Evolutionary conservation across 2,888 invertebrate species (phyloP).

Genomic region (Trypoxylon attenuatum): DNA sequence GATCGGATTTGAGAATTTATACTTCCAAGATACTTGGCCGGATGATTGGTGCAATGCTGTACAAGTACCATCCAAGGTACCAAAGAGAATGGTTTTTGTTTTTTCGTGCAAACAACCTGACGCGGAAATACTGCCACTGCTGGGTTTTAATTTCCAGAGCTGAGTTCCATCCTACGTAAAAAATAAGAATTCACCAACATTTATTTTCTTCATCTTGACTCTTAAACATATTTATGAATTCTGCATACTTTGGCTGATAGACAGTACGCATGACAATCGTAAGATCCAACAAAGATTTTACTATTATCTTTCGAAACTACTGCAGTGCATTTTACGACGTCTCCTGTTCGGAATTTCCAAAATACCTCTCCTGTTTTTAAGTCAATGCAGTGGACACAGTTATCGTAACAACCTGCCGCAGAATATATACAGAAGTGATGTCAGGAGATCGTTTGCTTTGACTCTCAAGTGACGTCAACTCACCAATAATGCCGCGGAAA

Average conservation of each 20-base stretch:
- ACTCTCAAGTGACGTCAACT: too few relatives aligned
- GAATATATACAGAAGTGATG: background rate
- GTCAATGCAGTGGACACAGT: constrained; percentile 81
- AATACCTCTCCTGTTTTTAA: constrained; percentile 76
- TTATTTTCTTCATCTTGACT: background rate
- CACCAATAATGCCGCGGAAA: constrained; percentile 81
- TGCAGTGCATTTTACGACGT: constrained; percentile 82
- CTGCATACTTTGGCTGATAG: constrained; percentile 76
- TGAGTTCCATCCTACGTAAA: constrained; percentile 74
- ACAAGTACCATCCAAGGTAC: constrained; percentile 79
- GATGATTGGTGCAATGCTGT: constrained; percentile 76
- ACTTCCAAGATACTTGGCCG: constrained; percentile 79
- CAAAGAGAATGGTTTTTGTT: constrained; percentile 72
- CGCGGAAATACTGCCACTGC: constrained; percentile 76
- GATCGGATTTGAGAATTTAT: constrained; percentile 78
- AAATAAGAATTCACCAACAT: constrained; percentile 6
- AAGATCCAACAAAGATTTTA: constrained; percentile 81
- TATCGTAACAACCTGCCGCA: constrained; percentile 81
- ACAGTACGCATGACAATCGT: constrained; percentile 81
- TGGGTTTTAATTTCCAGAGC: constrained; percentile 70
- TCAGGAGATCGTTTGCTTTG: too few relatives aligned
- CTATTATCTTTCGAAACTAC: constrained; percentile 70
- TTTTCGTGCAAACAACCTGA: constrained; percentile 71
- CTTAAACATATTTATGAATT: constrained; percentile 1
- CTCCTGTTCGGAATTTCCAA: constrained; percentile 80